A percentile compares a stretch with the other conserved stretches of the same genome.
Conservation (phyloP, 2,797 vertebrate genomes). For the Gobionotothen gibberifrons region DNA sequence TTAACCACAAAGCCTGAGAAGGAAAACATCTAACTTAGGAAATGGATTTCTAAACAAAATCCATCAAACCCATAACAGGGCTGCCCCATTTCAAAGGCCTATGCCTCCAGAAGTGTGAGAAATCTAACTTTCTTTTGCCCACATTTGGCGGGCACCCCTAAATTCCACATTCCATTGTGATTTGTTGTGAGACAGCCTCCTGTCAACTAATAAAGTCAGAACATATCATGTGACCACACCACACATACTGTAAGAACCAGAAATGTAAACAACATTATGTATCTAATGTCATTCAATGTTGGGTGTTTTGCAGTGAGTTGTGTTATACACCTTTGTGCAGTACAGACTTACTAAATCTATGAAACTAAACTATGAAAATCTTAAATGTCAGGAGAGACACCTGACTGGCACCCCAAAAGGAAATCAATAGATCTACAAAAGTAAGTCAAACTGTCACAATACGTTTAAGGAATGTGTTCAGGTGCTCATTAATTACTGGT, state of each 20-base stretch:
- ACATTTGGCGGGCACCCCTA: neutral
- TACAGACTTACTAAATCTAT: too few species aligned
- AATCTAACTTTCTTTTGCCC: neutral
- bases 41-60: neutral
- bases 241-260: too few species aligned
- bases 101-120: neutral
- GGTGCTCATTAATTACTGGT: neutral
- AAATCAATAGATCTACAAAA: too few species aligned
- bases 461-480: neutral
- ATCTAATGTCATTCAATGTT: too few species aligned
- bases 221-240: neutral
- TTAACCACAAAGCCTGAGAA: conserved; percentile 1
- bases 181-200: neutral
- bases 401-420: too few species aligned
- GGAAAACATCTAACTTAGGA: neutral
- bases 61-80: neutral
- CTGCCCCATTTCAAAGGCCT: neutral
- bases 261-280: too few species aligned
- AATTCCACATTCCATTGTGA: neutral
- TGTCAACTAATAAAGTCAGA: neutral
- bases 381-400: too few species aligned
- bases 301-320: too few species aligned
- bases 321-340: too few species aligned
- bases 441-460: too few species aligned
- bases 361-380: too few species aligned